A percentile compares a stretch with the other conserved stretches of the same genome.
These are phyloP conservation scores for Glyphotaelius pellucidus DNA, from an alignment of 2,888 invertebrate species.

Conservation along the genomic window DNA sequence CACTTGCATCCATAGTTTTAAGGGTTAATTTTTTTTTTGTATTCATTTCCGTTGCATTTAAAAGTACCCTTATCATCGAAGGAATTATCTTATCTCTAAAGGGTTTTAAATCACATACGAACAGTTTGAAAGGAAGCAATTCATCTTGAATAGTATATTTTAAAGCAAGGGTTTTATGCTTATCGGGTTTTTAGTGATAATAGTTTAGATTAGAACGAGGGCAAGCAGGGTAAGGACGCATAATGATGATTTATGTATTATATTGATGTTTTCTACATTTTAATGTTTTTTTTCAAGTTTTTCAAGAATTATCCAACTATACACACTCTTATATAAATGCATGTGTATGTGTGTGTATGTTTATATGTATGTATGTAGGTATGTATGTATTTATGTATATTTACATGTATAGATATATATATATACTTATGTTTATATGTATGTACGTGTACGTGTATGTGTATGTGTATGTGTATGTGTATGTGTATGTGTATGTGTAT, in stretches of 20 bases:
- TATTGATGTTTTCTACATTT: background rate
- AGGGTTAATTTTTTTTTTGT: slow-evolving; percentile 2
- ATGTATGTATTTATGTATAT: too few species aligned
- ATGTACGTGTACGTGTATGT: too few species aligned
- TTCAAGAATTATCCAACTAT: too few species aligned
- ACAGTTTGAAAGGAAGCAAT: slow-evolving; percentile 4
- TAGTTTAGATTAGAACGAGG: background rate
- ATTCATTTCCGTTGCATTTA: background rate
- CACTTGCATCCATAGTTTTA: background rate
- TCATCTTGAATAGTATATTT: background rate
- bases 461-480: too few species aligned
- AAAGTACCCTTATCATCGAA: background rate
- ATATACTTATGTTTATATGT: too few species aligned
- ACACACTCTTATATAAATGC: too few species aligned
- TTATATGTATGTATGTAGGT: too few species aligned
- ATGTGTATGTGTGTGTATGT: too few species aligned
- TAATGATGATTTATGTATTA: background rate
- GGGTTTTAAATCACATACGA: background rate
- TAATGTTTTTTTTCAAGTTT: too few species aligned
- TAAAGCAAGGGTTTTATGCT: background rate
- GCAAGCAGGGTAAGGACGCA: background rate
- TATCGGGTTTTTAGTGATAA: background rate
- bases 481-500: too few species aligned
- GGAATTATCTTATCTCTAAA: background rate
- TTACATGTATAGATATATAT: too few species aligned